Evolutionary conservation across 2,113 vertebrate species (phyloP).

Genomic region (Sinocyclocheilus grahami): DNA sequence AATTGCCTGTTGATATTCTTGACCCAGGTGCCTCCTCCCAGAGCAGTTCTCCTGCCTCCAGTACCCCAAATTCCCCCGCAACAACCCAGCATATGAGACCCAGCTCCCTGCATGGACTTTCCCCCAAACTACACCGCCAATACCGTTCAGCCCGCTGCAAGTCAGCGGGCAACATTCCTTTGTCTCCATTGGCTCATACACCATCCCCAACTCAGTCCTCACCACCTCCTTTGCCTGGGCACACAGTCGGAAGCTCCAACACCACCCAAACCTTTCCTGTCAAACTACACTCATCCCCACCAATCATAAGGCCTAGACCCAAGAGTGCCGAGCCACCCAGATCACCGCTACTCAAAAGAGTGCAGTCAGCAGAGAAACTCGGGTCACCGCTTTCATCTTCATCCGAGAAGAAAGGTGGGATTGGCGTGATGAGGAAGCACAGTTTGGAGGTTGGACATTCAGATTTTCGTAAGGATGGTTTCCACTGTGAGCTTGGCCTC

Average conservation of each 20-base stretch:
- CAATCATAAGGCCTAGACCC: constrained; percentile 84
- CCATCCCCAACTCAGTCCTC: constrained; percentile 90
- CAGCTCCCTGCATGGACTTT: constrained; percentile 89
- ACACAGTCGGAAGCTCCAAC: constrained; percentile 87
- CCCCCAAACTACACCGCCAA: constrained; percentile 90
- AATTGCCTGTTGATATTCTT: neutral
- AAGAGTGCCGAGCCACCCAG: constrained; percentile 89
- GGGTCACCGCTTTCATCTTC: constrained; percentile 78
- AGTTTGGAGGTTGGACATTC: constrained; percentile 85
- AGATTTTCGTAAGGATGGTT: constrained; percentile 85
- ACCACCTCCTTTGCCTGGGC: constrained; percentile 82
- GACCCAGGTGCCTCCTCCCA: constrained; percentile 84
- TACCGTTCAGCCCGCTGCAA: constrained; percentile 92
- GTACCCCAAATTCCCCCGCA: constrained; percentile 90
- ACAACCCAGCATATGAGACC: constrained; percentile 90
- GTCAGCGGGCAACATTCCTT: constrained; percentile 90
- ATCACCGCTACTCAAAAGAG: constrained; percentile 86
- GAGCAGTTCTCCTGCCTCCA: constrained; percentile 89
- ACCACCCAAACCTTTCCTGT: constrained; percentile 88
- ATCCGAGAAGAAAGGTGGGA: constrained; percentile 63
- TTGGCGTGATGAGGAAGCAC: constrained; percentile 79
- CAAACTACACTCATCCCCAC: constrained; percentile 88
- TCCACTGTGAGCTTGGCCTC: constrained; percentile 84
- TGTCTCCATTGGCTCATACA: constrained; percentile 89
- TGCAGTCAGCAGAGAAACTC: constrained; percentile 91